Evolutionary conservation across 2,113 vertebrate genomes (phyloP).

Genomic region (Synodontis membranacea): DNA sequence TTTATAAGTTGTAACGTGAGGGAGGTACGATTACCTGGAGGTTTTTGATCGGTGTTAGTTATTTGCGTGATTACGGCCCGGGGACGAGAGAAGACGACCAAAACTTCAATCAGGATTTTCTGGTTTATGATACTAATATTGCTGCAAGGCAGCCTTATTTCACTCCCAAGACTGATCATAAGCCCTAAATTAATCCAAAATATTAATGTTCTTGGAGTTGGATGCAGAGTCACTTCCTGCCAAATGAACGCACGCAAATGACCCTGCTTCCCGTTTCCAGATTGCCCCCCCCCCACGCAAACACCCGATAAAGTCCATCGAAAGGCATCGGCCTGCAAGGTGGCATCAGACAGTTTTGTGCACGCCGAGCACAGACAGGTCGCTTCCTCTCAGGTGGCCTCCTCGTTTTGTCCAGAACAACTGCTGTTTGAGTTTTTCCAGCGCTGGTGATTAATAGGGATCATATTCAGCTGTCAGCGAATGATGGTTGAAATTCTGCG

Average conservation of each 20-base stretch:
- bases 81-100: not conserved
- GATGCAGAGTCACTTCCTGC: not conserved
- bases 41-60: constrained; percentile 9
- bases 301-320: not conserved
- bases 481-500: constrained; percentile 51
- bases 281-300: not conserved
- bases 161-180: not conserved
- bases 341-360: not conserved
- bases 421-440: constrained; percentile 50
- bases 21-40: constrained; percentile 3
- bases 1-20: constrained; percentile 31
- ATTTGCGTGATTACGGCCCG: constrained; percentile 7
- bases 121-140: no score
- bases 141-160: not conserved
- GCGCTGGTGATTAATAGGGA: constrained; percentile 47
- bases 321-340: not conserved
- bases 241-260: not conserved
- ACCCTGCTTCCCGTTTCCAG: not conserved
- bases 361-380: not conserved
- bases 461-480: constrained; percentile 56
- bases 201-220: not conserved
- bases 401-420: constrained; percentile 44
- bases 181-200: not conserved
- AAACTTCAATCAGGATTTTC: no score
- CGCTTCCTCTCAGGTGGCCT: constrained; percentile 30